Evolutionary conservation across 2,113 vertebrate genomes (phyloP).

Genomic region (Merops nubicus): DNA sequence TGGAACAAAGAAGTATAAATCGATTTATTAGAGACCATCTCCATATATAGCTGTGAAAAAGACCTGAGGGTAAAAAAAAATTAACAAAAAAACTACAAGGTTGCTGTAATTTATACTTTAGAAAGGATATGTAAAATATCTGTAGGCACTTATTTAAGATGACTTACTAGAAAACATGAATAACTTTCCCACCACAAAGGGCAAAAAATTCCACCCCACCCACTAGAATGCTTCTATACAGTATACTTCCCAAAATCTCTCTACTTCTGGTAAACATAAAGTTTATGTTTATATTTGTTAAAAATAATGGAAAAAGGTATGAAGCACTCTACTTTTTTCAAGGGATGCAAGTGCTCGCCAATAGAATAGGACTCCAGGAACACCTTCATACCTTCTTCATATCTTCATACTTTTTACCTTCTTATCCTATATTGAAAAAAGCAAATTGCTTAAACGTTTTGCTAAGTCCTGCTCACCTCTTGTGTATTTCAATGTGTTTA

Average conservation of each 20-base stretch:
- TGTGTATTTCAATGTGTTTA: not conserved
- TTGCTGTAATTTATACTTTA: slow-evolving; percentile 9
- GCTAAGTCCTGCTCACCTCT: not conserved
- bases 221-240: not conserved
- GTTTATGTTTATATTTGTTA: not conserved
- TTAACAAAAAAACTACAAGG: not conserved
- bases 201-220: not conserved
- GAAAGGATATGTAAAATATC: not conserved
- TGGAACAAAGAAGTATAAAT: slow-evolving; percentile 17
- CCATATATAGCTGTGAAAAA: not conserved
- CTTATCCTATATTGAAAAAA: not conserved
- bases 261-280: not conserved
- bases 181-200: not conserved
- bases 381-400: not conserved
- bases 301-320: not conserved
- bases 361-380: not conserved
- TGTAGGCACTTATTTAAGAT: not conserved
- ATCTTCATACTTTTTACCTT: not conserved
- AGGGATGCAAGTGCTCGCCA: not conserved
- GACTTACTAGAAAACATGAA: not conserved
- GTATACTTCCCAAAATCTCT: not conserved
- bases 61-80: too few species aligned
- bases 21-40: slow-evolving; percentile 27
- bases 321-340: not conserved
- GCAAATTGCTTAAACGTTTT: not conserved